phyloP scores from a whole-genome alignment of 2,797 vertebrate genomes.

The Enteromius fasciolatus region DNA sequence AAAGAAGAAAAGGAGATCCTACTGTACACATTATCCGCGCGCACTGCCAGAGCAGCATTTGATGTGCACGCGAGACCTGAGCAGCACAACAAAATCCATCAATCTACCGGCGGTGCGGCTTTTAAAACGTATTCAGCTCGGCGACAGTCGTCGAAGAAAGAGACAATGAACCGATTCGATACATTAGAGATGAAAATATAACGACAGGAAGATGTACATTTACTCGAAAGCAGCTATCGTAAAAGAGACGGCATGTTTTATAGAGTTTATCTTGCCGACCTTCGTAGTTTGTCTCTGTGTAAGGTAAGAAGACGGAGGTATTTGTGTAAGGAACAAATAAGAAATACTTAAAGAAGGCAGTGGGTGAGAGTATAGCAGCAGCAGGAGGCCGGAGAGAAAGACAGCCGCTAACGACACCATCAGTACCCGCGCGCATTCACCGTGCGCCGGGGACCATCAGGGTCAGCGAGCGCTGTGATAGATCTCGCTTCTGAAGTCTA shows the following conservation, averaged over 20 bases:
- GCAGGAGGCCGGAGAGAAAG: slow-evolving; percentile 49
- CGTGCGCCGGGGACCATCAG: slow-evolving; percentile 32
- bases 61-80: slow-evolving; percentile 49
- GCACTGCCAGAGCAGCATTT: slow-evolving; percentile 46
- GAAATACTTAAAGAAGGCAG: slow-evolving; percentile 45
- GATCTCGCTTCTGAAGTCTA: slow-evolving; percentile 28
- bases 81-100: slow-evolving; percentile 51
- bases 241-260: slow-evolving; percentile 29
- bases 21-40: slow-evolving; percentile 67
- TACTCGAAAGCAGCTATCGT: slow-evolving; percentile 20
- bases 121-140: slow-evolving; percentile 44
- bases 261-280: slow-evolving; percentile 33
- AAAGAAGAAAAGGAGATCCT: slow-evolving; percentile 57
- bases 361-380: slow-evolving; percentile 5
- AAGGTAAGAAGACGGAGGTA: slow-evolving; percentile 47
- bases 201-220: slow-evolving; percentile 35
- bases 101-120: slow-evolving; percentile 18
- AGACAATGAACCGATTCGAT: slow-evolving; percentile 29
- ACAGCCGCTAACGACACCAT: slow-evolving; percentile 53
- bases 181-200: slow-evolving; percentile 25
- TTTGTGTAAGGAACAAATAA: slow-evolving; percentile 51
- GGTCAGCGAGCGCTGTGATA: slow-evolving; percentile 29
- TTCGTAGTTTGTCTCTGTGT: slow-evolving; percentile 37
- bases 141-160: slow-evolving; percentile 32
- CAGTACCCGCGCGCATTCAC: slow-evolving; percentile 41